phyloP scores from a whole-genome alignment of 2,888 invertebrate genomes.

The Cephus runcator region DNA sequence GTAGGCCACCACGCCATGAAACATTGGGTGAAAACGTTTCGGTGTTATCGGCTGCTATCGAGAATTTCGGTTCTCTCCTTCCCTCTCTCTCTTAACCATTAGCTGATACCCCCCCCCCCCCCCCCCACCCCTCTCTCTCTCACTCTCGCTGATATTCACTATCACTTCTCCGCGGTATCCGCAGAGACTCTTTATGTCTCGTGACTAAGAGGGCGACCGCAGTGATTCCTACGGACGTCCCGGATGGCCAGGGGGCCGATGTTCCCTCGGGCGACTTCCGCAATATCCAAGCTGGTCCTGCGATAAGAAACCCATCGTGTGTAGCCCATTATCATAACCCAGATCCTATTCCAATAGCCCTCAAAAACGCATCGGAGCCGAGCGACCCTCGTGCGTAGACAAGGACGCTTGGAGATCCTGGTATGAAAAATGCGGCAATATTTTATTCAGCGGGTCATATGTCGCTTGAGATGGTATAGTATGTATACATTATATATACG shows the following conservation, averaged over 20 bases:
- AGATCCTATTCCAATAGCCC: constrained; percentile 2
- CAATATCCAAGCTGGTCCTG: not conserved
- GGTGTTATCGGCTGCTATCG: not conserved
- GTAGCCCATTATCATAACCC: constrained; percentile 5
- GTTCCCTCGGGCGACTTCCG: not conserved
- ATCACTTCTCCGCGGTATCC: not conserved
- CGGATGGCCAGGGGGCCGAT: not conserved
- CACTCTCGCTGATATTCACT: not conserved
- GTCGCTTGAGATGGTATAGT: not conserved
- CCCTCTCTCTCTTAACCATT: not conserved
- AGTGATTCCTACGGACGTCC: not conserved
- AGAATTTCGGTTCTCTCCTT: not conserved
- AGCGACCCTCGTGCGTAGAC: not conserved
- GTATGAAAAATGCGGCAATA: constrained; percentile 1
- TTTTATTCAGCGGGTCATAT: constrained; percentile 4
- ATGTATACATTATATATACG: not conserved
- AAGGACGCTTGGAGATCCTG: not conserved
- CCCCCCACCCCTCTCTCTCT: not conserved
- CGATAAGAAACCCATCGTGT: constrained; percentile 1
- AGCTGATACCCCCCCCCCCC: not conserved
- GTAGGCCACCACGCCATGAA: not conserved
- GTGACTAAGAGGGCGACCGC: not conserved
- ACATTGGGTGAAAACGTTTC: not conserved
- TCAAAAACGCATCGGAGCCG: not conserved
- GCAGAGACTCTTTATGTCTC: not conserved